These are phyloP conservation scores for Sebastes cheni DNA, from an alignment of 2,797 vertebrate genomes.

Conservation along the genomic window DNA sequence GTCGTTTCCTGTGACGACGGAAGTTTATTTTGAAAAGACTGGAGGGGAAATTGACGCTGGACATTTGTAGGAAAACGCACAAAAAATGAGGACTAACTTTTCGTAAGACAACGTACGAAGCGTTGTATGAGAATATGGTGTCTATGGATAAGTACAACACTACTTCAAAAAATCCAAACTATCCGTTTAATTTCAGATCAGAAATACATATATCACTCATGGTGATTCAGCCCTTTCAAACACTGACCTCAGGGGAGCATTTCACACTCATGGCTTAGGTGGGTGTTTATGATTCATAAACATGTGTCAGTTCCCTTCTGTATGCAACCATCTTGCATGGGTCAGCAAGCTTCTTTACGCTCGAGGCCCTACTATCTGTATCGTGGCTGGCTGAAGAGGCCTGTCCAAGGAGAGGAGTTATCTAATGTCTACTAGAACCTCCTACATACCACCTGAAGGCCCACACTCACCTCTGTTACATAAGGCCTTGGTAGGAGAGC, in stretches of 20 bases:
- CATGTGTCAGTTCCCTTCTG: neutral
- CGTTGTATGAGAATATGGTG: no score
- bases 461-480: conserved; percentile 34
- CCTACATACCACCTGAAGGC: conserved; percentile 44
- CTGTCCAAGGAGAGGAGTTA: conserved; percentile 23
- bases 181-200: neutral
- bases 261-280: neutral
- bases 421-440: conserved; percentile 41
- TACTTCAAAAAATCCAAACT: neutral
- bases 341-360: conserved; percentile 23
- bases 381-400: neutral
- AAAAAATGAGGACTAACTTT: no score
- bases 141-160: neutral
- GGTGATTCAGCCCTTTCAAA: conserved; percentile 26
- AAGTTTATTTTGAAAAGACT: no score
- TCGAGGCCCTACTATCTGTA: conserved; percentile 30
- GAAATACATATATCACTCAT: neutral
- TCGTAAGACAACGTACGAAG: no score
- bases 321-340: neutral
- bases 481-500: conserved; percentile 19
- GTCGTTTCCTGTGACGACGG: no score
- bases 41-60: no score
- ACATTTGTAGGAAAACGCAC: no score
- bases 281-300: conserved; percentile 35
- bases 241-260: neutral